A percentile compares a stretch with the other conserved stretches of the same genome.
Evolutionary conservation across 1,140 invertebrate genomes (phyloP).

Genomic region (Ceratina japonica): DNA sequence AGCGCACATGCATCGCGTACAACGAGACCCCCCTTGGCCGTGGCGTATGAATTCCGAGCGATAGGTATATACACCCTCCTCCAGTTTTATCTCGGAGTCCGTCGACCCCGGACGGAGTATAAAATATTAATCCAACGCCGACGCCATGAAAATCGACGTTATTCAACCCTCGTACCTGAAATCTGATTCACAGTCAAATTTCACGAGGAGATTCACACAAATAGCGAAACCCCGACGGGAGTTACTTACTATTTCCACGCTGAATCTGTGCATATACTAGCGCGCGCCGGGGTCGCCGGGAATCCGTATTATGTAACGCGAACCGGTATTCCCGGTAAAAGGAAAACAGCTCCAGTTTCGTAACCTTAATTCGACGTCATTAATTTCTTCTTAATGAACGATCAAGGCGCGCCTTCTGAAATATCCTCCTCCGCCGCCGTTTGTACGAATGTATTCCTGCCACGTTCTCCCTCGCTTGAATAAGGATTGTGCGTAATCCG

Average conservation of each 20-base stretch:
- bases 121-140: constrained; percentile 58
- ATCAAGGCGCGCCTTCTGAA: neutral
- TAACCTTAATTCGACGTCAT: constrained; percentile 23
- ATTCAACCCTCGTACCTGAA: constrained; percentile 4
- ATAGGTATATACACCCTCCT: constrained; percentile 17
- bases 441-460: neutral
- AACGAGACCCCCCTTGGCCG: constrained; percentile 27
- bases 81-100: constrained; percentile 38
- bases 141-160: constrained; percentile 53
- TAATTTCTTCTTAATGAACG: constrained; percentile 37
- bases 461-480: neutral
- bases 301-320: neutral
- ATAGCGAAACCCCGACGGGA: too few relatives aligned
- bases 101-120: constrained; percentile 39
- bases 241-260: too few relatives aligned
- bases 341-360: neutral
- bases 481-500: neutral
- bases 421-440: neutral
- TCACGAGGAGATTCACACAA: neutral
- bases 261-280: too few relatives aligned
- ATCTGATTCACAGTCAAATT: neutral
- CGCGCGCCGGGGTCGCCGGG: too few relatives aligned
- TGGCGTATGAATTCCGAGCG: constrained; percentile 18
- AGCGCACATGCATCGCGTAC: neutral
- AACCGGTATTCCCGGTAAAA: neutral